A percentile compares a stretch with the other conserved stretches of the same genome.
Evolutionary conservation across 2,797 vertebrate species (phyloP).

Genomic region (Cercopithecus diana): DNA sequence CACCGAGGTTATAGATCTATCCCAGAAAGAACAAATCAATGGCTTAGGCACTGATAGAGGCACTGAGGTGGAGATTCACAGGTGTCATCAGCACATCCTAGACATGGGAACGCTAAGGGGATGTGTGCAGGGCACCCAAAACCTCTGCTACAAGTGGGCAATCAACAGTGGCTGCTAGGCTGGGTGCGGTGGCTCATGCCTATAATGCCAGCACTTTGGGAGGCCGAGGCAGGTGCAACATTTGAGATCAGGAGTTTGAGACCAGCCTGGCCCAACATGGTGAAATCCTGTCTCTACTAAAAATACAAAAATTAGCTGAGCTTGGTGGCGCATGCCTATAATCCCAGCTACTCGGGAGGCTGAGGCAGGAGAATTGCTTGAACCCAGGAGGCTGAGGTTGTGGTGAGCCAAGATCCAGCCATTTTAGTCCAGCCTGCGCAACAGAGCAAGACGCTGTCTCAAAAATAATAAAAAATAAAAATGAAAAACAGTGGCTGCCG

Average conservation of each 20-base stretch:
- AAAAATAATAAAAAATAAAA: neutral
- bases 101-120: neutral
- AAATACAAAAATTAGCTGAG: neutral
- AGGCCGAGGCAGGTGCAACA: neutral
- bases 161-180: neutral
- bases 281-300: neutral
- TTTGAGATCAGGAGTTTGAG: neutral
- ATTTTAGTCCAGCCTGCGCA: neutral
- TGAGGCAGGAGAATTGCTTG: neutral
- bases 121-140: neutral
- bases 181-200: rapidly evolving
- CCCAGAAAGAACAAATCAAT: neutral
- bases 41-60: neutral
- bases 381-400: neutral
- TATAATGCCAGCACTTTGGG: neutral
- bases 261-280: neutral
- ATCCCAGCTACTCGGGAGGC: neutral
- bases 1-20: neutral
- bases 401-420: neutral
- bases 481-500: neutral
- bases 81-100: neutral
- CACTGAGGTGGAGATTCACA: neutral
- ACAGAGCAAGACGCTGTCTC: neutral
- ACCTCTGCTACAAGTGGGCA: neutral
- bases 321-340: neutral